These are phyloP conservation scores for Protosalanx chinensis DNA, from an alignment of 2,797 vertebrate genomes.

Conservation along the genomic window DNA sequence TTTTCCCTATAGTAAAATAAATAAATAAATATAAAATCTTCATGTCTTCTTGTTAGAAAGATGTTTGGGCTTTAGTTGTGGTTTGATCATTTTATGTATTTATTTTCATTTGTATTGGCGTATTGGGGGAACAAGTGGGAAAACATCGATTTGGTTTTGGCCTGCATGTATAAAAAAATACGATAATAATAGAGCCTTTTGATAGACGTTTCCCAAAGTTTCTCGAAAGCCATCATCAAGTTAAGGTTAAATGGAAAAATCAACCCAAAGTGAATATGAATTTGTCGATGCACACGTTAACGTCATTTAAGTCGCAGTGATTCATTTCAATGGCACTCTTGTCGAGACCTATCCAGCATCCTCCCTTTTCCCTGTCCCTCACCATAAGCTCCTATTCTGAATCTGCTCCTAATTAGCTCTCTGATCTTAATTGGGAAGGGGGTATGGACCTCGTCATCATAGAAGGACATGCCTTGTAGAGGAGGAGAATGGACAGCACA, in stretches of 20 bases:
- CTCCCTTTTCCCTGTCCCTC: constrained; percentile 6
- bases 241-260: not conserved
- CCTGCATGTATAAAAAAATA: no score
- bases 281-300: not conserved
- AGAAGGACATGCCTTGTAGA: constrained; percentile 44
- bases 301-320: not conserved
- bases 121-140: no score
- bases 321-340: not conserved
- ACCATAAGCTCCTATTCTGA: constrained; percentile 46
- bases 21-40: no score
- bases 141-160: no score
- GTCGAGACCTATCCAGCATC: not conserved
- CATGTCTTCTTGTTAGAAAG: not conserved
- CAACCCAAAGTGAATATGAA: not conserved
- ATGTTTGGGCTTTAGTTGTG: not conserved
- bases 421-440: constrained; percentile 70
- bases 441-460: constrained; percentile 56
- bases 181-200: not conserved
- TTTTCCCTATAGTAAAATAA: no score
- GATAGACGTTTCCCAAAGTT: not conserved
- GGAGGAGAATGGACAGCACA: constrained; percentile 39
- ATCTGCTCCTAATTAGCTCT: constrained; percentile 74
- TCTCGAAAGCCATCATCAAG: not conserved
- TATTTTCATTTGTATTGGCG: no score
- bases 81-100: not conserved